Conservation (phyloP, 2,888 invertebrate genomes). For the Luffia ferchaultella region DNA sequence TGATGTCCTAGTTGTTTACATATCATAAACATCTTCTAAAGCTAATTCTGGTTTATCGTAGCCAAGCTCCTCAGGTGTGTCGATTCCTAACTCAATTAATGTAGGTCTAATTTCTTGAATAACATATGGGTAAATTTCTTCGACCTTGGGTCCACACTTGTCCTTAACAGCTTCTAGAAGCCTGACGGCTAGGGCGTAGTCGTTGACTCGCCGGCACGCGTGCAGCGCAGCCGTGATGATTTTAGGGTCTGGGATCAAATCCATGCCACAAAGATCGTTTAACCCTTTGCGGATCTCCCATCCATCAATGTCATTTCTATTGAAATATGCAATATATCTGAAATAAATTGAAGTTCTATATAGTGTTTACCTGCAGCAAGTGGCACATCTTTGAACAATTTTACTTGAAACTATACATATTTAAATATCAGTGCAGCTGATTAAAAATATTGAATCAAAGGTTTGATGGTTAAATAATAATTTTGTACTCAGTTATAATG, state of each 20-base stretch:
- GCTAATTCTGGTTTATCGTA: conserved; percentile 97
- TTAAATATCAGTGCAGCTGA: too few species aligned
- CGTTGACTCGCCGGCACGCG: conserved; percentile 94
- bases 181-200: conserved; percentile 91
- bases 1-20: conserved; percentile 33
- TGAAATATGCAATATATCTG: conserved; percentile 86
- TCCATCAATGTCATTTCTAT: conserved; percentile 86
- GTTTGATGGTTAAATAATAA: too few species aligned
- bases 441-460: too few species aligned
- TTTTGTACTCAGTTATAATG: too few species aligned
- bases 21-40: conserved; percentile 76
- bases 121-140: conserved; percentile 87
- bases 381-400: too few species aligned
- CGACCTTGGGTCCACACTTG: conserved; percentile 80
- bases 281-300: conserved; percentile 95
- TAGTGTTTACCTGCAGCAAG: too few species aligned
- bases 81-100: conserved; percentile 90
- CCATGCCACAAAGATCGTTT: conserved; percentile 89
- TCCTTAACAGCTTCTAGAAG: conserved; percentile 91
- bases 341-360: conserved; percentile 15
- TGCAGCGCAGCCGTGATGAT: conserved; percentile 86
- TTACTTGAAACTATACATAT: too few species aligned
- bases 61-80: conserved; percentile 94
- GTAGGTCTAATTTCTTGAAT: conserved; percentile 92
- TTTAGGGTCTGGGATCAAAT: conserved; percentile 91